Percentiles rank a stretch among this genome's conserved stretches.
Conservation (phyloP, 2,113 vertebrate genomes). For the Takifugu bimaculatus region DNA sequence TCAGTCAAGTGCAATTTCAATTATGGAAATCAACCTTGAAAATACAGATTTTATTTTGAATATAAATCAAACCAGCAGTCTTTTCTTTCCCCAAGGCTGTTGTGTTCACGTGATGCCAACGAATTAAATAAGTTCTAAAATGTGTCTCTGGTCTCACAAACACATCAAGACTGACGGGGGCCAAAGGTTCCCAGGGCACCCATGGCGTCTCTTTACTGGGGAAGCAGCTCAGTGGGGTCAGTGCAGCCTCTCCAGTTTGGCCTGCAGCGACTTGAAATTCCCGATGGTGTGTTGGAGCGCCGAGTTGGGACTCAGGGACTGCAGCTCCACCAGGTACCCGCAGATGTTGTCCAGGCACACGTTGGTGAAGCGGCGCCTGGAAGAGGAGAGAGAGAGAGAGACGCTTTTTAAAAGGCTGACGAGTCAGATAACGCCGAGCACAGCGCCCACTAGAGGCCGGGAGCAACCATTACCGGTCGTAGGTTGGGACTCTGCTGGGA, state of each 20-base stretch:
- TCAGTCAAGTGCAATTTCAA: conserved; percentile 13
- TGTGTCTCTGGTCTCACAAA: not conserved
- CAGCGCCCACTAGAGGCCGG: conserved; percentile 18
- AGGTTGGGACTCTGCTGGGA: conserved; percentile 83
- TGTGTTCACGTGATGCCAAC: conserved; percentile 21
- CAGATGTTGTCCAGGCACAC: conserved; percentile 92
- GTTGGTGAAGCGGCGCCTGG: conserved; percentile 89
- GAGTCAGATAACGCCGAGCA: not conserved
- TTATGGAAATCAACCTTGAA: conserved; percentile 11
- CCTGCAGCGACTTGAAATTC: conserved; percentile 94
- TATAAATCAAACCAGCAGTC: not conserved
- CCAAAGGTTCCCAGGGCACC: not conserved
- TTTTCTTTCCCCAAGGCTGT: conserved; percentile 1
- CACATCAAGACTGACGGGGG: not conserved
- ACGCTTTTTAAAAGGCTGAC: not conserved
- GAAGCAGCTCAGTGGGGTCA: conserved; percentile 53
- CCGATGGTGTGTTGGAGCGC: conserved; percentile 83
- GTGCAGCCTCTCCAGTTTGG: conserved; percentile 90
- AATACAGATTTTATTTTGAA: conserved; percentile 18
- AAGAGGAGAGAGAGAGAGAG: conserved; percentile 3
- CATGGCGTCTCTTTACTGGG: too few relatives aligned
- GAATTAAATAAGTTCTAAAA: conserved; percentile 67
- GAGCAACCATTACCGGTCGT: conserved; percentile 74
- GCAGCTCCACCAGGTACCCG: conserved; percentile 93
- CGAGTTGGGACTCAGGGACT: conserved; percentile 85